These are phyloP conservation scores for Drosophila seclusa DNA, from an alignment of 2,888 invertebrate species.

Conservation along the genomic window DNA sequence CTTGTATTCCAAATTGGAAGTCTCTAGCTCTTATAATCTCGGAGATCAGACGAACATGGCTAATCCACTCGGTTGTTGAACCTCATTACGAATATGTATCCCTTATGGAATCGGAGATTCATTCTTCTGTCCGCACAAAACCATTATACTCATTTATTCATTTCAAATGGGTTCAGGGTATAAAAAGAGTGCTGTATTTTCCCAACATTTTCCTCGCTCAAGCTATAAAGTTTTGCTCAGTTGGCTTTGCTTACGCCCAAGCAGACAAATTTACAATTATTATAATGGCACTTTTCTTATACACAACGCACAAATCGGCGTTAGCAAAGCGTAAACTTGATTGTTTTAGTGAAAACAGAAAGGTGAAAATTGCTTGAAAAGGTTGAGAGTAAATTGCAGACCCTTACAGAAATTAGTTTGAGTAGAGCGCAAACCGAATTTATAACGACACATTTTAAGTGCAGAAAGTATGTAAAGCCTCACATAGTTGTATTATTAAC, in stretches of 20 bases:
- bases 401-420: background rate
- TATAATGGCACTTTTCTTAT: background rate
- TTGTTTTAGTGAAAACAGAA: background rate
- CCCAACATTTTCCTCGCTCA: background rate
- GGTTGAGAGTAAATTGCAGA: background rate
- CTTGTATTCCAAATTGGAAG: background rate
- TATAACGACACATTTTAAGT: background rate
- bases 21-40: background rate
- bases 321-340: constrained; percentile 1
- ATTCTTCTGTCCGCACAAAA: background rate
- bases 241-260: constrained; percentile 3
- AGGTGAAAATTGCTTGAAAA: background rate
- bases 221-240: background rate
- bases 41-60: background rate
- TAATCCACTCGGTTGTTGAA: background rate
- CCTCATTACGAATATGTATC: background rate
- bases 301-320: background rate
- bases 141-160: background rate
- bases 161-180: background rate
- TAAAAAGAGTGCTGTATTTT: background rate
- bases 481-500: background rate
- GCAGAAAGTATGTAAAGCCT: background rate
- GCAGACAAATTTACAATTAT: background rate
- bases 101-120: background rate
- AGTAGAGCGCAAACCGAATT: background rate